These are phyloP conservation scores for Tipula vernalis DNA, from an alignment of 2,888 invertebrate genomes.

Conservation along the genomic window DNA sequence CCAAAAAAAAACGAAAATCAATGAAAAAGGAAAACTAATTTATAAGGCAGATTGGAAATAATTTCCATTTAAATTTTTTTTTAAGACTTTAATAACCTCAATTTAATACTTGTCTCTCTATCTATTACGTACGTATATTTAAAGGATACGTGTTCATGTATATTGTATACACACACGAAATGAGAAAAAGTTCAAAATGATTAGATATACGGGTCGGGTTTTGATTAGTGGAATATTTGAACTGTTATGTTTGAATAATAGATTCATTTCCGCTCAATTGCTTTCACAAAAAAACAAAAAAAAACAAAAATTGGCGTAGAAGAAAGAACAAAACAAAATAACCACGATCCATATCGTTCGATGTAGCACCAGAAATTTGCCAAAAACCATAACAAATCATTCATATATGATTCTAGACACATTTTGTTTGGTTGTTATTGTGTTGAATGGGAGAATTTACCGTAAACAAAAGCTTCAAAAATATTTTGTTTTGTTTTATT, in stretches of 20 bases:
- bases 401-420: background rate
- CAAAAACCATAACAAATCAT: background rate
- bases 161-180: background rate
- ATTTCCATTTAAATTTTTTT: background rate
- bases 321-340: background rate
- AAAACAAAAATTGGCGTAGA: too few relatives aligned
- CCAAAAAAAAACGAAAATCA: background rate
- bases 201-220: background rate
- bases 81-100: constrained; percentile 4
- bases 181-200: background rate
- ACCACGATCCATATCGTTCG: background rate
- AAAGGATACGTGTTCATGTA: background rate
- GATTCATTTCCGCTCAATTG: constrained; percentile 4
- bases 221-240: background rate
- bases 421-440: background rate
- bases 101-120: background rate
- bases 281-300: background rate
- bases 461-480: background rate
- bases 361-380: background rate
- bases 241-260: constrained; percentile 4
- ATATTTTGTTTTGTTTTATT: background rate
- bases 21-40: background rate
- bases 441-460: background rate
- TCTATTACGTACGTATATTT: background rate
- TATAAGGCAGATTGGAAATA: background rate